These are phyloP conservation scores for Geodia barretti DNA, from an alignment of 37 sponge, comb jelly and placozoan species.

Conservation along the genomic window DNA sequence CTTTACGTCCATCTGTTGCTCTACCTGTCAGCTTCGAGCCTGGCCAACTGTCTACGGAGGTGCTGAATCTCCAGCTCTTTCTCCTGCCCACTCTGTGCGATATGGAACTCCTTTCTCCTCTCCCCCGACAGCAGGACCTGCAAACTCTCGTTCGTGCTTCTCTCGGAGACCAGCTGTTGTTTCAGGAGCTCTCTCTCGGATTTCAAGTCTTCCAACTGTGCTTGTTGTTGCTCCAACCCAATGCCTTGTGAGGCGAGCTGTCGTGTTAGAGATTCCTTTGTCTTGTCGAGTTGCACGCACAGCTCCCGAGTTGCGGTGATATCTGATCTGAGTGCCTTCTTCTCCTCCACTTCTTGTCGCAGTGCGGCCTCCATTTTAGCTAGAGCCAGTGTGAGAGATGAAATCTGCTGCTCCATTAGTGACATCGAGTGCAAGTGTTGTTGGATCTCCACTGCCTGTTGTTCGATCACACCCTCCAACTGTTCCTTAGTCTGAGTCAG, in stretches of 20 bases:
- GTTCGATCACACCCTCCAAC: conserved; percentile 60
- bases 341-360: conserved; percentile 84
- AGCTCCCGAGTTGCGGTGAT: conserved; percentile 77
- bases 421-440: conserved; percentile 60
- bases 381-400: conserved; percentile 65
- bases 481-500: conserved; percentile 70
- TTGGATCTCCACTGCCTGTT: conserved; percentile 72
- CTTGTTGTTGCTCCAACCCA: conserved; percentile 56
- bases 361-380: conserved; percentile 77
- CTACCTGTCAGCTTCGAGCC: conserved; percentile 60
- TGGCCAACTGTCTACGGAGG: conserved; percentile 45
- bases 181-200: conserved; percentile 41
- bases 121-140: conserved; percentile 63
- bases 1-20: background rate
- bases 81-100: conserved; percentile 50
- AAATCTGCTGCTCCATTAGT: conserved; percentile 76
- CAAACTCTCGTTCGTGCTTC: conserved; percentile 33
- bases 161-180: conserved; percentile 43
- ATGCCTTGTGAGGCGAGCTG: conserved; percentile 66
- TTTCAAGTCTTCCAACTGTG: conserved; percentile 18
- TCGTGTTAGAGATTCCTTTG: conserved; percentile 63
- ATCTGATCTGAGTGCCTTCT: conserved; percentile 81
- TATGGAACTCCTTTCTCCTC: conserved; percentile 65
- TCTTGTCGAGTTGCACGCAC: conserved; percentile 78
- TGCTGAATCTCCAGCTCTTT: conserved; percentile 59